These are phyloP conservation scores for Picus viridis DNA, from an alignment of 2,797 vertebrate species.

Conservation along the genomic window DNA sequence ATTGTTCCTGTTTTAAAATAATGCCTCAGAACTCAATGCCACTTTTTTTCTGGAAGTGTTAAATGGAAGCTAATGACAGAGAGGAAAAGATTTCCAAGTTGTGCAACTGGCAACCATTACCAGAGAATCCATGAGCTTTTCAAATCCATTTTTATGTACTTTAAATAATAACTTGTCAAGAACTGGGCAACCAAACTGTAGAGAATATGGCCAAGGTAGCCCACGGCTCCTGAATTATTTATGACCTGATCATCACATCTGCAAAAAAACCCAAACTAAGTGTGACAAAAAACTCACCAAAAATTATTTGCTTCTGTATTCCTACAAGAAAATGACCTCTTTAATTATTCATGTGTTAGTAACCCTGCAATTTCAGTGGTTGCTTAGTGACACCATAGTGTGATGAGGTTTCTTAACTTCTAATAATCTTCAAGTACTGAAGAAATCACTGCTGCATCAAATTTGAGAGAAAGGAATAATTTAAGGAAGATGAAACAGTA, in stretches of 20 bases:
- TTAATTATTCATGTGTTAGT: background rate
- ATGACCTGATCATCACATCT: background rate
- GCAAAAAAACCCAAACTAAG: no score
- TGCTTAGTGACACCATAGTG: background rate
- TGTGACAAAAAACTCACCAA: background rate
- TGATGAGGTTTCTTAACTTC: background rate
- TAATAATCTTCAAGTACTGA: background rate
- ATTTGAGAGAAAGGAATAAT: background rate
- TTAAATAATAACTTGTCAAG: background rate
- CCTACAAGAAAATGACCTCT: background rate
- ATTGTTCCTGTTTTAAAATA: constrained; percentile 20
- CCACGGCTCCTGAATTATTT: background rate
- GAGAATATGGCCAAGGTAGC: background rate
- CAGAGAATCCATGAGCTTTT: constrained; percentile 11
- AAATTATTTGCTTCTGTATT: background rate
- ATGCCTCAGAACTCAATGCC: background rate
- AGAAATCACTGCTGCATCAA: background rate
- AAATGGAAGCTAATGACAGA: constrained; percentile 10
- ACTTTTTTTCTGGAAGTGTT: background rate
- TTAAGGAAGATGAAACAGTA: background rate
- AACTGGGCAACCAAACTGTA: background rate
- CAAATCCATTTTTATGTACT: constrained; percentile 12
- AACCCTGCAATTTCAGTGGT: background rate
- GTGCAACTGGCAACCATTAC: constrained; percentile 3
- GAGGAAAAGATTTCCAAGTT: constrained; percentile 29